These are phyloP conservation scores for Drosophila parvula DNA, from an alignment of 1,140 invertebrate species.

Conservation along the genomic window DNA sequence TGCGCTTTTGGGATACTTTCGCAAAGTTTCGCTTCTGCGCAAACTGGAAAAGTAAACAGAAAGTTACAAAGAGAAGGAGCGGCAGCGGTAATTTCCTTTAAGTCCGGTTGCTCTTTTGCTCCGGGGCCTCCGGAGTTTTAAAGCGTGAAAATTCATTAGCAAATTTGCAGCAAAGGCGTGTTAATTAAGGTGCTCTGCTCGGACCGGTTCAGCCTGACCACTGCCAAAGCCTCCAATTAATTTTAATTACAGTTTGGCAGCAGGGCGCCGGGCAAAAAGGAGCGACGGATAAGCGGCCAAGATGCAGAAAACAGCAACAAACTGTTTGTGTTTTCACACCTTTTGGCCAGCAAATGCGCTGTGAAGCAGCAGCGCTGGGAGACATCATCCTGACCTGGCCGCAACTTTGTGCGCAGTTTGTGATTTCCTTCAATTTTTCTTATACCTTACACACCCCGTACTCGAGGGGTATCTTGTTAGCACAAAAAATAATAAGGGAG, in stretches of 20 bases:
- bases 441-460: background rate
- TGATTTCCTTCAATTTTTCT: slow-evolving; percentile 32
- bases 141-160: slow-evolving; percentile 68
- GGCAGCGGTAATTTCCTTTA: slow-evolving; percentile 20
- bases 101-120: slow-evolving; percentile 33
- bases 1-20: slow-evolving; percentile 77
- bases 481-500: too few species aligned
- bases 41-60: slow-evolving; percentile 43
- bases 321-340: slow-evolving; percentile 82
- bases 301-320: slow-evolving; percentile 62
- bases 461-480: background rate
- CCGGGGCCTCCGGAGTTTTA: slow-evolving; percentile 44
- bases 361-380: slow-evolving; percentile 39
- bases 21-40: slow-evolving; percentile 59
- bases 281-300: slow-evolving; percentile 41
- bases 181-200: slow-evolving; percentile 64
- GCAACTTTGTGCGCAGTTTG: slow-evolving; percentile 62
- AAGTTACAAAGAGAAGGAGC: slow-evolving; percentile 5
- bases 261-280: slow-evolving; percentile 10
- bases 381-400: slow-evolving; percentile 57
- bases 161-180: slow-evolving; percentile 38
- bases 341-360: slow-evolving; percentile 75
- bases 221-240: slow-evolving; percentile 75
- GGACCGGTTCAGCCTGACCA: slow-evolving; percentile 51
- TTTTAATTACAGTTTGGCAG: slow-evolving; percentile 77